phyloP scores from a whole-genome alignment of 1,140 invertebrate species.

The Trichonephila clavipes region DNA sequence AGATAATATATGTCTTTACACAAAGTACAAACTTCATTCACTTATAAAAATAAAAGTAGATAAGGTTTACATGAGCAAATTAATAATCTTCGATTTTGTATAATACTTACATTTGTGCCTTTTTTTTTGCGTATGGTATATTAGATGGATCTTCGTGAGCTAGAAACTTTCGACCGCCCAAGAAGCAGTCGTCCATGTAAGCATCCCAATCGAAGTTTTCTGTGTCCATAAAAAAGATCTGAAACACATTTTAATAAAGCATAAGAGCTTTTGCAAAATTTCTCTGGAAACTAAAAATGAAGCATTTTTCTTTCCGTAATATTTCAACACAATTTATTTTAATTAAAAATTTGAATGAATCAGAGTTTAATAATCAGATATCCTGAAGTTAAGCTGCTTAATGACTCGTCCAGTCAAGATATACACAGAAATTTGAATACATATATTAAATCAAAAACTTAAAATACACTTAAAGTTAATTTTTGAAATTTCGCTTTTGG shows the following conservation, averaged over 20 bases:
- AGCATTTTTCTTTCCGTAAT: no score
- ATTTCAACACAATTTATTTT: no score
- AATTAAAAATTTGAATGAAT: no score
- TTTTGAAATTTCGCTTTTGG: no score
- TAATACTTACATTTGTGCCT: slow-evolving; percentile 57
- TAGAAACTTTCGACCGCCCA: slow-evolving; percentile 59
- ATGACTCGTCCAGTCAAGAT: no score
- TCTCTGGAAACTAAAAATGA: no score
- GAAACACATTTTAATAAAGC: background rate
- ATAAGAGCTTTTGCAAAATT: no score
- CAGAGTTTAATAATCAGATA: no score
- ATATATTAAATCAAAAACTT: no score
- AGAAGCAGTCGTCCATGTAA: slow-evolving; percentile 63
- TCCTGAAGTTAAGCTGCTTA: no score
- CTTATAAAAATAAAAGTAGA: background rate
- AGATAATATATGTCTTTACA: background rate
- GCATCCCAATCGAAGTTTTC: slow-evolving; percentile 55
- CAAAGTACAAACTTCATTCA: background rate
- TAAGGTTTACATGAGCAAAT: background rate
- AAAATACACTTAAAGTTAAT: no score
- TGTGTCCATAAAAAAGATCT: slow-evolving; percentile 62
- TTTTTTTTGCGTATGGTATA: slow-evolving; percentile 71
- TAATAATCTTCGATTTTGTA: background rate
- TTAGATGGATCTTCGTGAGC: slow-evolving; percentile 72
- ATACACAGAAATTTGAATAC: no score